A percentile compares a stretch with the other conserved stretches of the same genome.
phyloP scores from a whole-genome alignment of 2,797 vertebrate species.

The Chrosomus eos region DNA sequence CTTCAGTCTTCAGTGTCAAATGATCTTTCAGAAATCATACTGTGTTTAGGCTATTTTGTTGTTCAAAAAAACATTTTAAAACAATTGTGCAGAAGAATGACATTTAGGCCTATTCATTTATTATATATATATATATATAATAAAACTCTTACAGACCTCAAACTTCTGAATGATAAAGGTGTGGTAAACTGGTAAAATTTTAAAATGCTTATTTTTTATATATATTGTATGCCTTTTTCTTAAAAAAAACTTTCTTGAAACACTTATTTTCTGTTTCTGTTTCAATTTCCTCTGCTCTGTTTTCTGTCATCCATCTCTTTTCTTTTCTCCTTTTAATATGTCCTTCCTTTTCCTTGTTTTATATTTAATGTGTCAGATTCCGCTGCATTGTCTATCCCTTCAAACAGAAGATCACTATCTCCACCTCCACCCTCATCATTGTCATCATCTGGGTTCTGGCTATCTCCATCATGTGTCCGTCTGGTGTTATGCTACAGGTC shows the following conservation, averaged over 20 bases:
- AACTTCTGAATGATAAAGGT: background rate
- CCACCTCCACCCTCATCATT: constrained; percentile 80
- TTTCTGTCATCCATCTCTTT: constrained; percentile 6
- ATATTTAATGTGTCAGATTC: constrained; percentile 78
- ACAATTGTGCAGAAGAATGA: background rate
- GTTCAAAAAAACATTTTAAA: background rate
- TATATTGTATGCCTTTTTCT: background rate
- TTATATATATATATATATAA: background rate
- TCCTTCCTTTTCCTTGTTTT: background rate
- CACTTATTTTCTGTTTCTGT: background rate
- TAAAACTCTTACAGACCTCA: background rate
- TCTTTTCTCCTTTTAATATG: background rate
- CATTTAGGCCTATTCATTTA: background rate
- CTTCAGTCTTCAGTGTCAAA: background rate
- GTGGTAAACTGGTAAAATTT: background rate
- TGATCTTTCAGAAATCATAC: background rate
- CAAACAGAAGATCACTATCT: constrained; percentile 86
- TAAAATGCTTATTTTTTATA: background rate
- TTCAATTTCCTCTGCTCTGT: background rate
- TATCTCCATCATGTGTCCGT: constrained; percentile 88
- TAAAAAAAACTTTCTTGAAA: background rate
- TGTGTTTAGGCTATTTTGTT: background rate
- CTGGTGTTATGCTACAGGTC: constrained; percentile 88
- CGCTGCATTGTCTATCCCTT: constrained; percentile 89
- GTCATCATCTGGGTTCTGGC: constrained; percentile 88